Evolutionary conservation across 2,888 invertebrate species (phyloP).

Genomic region (Lymantria monacha): DNA sequence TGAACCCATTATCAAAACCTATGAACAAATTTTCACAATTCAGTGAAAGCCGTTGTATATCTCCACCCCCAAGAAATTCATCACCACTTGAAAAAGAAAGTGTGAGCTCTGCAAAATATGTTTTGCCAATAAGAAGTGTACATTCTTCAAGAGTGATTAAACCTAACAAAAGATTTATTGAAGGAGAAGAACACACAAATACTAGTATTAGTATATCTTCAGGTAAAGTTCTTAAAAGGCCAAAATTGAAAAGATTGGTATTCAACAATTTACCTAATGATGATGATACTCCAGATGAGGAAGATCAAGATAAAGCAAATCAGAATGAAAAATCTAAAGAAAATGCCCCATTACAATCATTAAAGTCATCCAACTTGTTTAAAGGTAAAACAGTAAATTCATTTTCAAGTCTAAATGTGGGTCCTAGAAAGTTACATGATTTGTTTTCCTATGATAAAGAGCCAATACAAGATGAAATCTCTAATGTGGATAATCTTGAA

Average conservation of each 20-base stretch:
- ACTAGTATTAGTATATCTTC: slow-evolving; percentile 47
- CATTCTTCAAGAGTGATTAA: slow-evolving; percentile 94
- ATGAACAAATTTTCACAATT: slow-evolving; percentile 75
- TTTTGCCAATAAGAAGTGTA: slow-evolving; percentile 90
- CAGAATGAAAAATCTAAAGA: slow-evolving; percentile 61
- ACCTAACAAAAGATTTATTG: slow-evolving; percentile 92
- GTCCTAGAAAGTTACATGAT: slow-evolving; percentile 59
- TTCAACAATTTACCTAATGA: slow-evolving; percentile 71
- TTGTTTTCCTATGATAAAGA: slow-evolving; percentile 74
- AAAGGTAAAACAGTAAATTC: slow-evolving; percentile 73
- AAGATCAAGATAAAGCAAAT: slow-evolving; percentile 53
- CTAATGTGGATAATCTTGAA: slow-evolving; percentile 59
- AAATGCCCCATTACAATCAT: slow-evolving; percentile 43
- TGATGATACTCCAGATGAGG: slow-evolving; percentile 54
- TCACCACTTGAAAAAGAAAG: slow-evolving; percentile 68
- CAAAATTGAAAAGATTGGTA: slow-evolving; percentile 72
- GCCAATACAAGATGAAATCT: slow-evolving; percentile 66
- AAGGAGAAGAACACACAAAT: slow-evolving; percentile 81
- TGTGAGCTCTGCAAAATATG: slow-evolving; percentile 82
- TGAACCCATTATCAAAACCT: slow-evolving; percentile 73
- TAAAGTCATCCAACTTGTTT: slow-evolving; percentile 63
- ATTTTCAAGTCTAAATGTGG: slow-evolving; percentile 59
- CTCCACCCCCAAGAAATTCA: slow-evolving; percentile 68
- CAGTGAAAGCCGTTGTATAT: slow-evolving; percentile 69
- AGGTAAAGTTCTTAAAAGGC: slow-evolving; percentile 75